A percentile compares a stretch with the other conserved stretches of the same genome.
Evolutionary conservation across 2,888 invertebrate genomes (phyloP).

Genomic region (Ormyrus nitidulus): DNA sequence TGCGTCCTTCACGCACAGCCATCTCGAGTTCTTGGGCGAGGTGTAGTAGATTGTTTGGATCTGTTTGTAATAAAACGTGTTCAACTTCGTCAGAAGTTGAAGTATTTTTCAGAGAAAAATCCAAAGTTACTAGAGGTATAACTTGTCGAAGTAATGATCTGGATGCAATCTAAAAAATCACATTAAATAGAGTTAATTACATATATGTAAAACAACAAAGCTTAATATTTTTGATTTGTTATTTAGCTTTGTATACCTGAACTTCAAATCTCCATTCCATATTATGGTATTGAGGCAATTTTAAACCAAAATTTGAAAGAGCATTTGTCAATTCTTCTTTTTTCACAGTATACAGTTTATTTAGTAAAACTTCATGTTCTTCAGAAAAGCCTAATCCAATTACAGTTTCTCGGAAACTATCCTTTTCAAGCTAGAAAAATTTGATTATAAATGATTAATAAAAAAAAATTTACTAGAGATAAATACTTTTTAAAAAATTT

Average conservation of each 20-base stretch:
- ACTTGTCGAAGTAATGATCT: constrained; percentile 79
- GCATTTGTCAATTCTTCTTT: constrained; percentile 78
- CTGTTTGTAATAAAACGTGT: constrained; percentile 76
- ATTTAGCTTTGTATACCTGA: constrained; percentile 72
- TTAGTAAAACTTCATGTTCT: constrained; percentile 79
- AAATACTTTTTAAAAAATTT: constrained; percentile 11
- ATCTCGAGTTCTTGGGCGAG: constrained; percentile 78
- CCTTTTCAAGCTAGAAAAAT: constrained; percentile 74
- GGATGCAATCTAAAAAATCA: constrained; percentile 77
- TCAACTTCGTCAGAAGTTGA: constrained; percentile 65
- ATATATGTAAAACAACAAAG: constrained; percentile 17
- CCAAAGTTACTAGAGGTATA: constrained; percentile 79
- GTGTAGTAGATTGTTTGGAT: constrained; percentile 78
- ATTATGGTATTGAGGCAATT: constrained; percentile 77
- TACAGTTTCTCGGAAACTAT: constrained; percentile 76
- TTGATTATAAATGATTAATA: constrained; percentile 1
- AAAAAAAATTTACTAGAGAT: background rate
- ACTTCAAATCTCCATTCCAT: constrained; percentile 83
- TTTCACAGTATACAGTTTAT: constrained; percentile 79
- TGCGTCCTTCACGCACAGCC: constrained; percentile 79
- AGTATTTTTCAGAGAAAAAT: constrained; percentile 76
- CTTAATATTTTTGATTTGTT: background rate
- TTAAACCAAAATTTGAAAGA: constrained; percentile 75
- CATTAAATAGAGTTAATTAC: background rate
- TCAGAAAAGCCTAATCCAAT: constrained; percentile 78